phyloP scores from a whole-genome alignment of 2,888 invertebrate genomes.

The Camptogramma bilineatum region DNA sequence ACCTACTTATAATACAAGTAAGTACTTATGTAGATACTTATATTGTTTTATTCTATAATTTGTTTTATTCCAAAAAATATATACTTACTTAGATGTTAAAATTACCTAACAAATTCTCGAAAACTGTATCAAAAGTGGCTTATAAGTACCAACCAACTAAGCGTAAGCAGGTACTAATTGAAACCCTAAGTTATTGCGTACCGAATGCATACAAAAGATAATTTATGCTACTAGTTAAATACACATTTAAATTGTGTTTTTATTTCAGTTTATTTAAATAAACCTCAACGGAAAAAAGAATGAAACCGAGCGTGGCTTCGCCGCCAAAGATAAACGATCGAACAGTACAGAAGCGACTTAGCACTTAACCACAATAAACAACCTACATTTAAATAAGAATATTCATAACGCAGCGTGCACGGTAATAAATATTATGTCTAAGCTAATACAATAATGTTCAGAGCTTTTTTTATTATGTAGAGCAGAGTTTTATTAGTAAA shows the following conservation, averaged over 20 bases:
- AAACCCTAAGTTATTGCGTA: constrained; percentile 39
- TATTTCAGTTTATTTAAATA: constrained; percentile 52
- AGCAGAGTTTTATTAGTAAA: neutral
- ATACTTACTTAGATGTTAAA: no score
- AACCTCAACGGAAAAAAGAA: constrained; percentile 50
- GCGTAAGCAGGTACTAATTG: constrained; percentile 23
- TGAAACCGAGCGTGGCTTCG: constrained; percentile 53
- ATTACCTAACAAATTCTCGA: neutral
- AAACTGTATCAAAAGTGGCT: constrained; percentile 7
- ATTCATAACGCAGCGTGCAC: constrained; percentile 23
- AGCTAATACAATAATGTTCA: constrained; percentile 7
- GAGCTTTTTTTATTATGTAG: neutral
- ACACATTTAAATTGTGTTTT: constrained; percentile 50
- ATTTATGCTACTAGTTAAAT: constrained; percentile 49
- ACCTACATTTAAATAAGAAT: constrained; percentile 27
- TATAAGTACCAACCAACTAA: neutral
- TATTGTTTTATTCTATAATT: no score
- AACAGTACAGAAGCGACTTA: constrained; percentile 49
- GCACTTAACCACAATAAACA: constrained; percentile 36
- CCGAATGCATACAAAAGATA: constrained; percentile 44
- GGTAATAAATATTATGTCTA: constrained; percentile 17
- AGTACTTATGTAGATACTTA: no score
- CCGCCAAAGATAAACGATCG: constrained; percentile 59
- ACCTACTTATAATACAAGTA: no score
- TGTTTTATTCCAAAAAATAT: no score